phyloP scores from a whole-genome alignment of 1,140 invertebrate species.

The Heliconius himera region DNA sequence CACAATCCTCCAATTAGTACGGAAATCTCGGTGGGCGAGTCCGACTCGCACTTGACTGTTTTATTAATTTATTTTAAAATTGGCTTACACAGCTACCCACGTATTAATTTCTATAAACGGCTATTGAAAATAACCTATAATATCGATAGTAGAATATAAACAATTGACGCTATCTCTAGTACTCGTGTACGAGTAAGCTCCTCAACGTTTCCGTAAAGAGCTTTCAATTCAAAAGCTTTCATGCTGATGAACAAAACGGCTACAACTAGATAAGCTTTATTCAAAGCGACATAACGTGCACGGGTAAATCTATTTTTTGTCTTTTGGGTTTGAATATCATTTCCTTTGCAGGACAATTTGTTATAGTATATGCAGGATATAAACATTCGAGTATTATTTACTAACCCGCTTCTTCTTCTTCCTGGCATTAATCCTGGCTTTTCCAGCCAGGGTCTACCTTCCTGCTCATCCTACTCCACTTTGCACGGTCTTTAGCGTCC shows the following conservation, averaged over 20 bases:
- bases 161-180: not conserved
- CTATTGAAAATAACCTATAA: not conserved
- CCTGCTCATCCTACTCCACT: too few relatives aligned
- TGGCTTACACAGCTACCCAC: too few relatives aligned
- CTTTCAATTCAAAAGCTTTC: slow-evolving; percentile 6
- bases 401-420: too few relatives aligned
- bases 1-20: too few relatives aligned
- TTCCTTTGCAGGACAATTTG: not conserved
- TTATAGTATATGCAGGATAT: not conserved
- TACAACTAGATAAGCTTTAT: slow-evolving; percentile 5
- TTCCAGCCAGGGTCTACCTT: too few relatives aligned
- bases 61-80: too few relatives aligned
- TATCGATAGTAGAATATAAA: not conserved
- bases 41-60: too few relatives aligned
- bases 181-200: not conserved
- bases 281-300: not conserved
- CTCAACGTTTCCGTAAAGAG: slow-evolving; percentile 7
- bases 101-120: not conserved
- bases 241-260: slow-evolving; percentile 5
- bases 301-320: not conserved
- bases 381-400: not conserved
- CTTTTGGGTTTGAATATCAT: not conserved
- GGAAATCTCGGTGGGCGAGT: too few relatives aligned
- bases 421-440: too few relatives aligned
- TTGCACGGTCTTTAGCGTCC: too few relatives aligned